A percentile compares a stretch with the other conserved stretches of the same genome.
Evolutionary conservation across 2,888 invertebrate genomes (phyloP).

Genomic region (Drosophila rellima): DNA sequence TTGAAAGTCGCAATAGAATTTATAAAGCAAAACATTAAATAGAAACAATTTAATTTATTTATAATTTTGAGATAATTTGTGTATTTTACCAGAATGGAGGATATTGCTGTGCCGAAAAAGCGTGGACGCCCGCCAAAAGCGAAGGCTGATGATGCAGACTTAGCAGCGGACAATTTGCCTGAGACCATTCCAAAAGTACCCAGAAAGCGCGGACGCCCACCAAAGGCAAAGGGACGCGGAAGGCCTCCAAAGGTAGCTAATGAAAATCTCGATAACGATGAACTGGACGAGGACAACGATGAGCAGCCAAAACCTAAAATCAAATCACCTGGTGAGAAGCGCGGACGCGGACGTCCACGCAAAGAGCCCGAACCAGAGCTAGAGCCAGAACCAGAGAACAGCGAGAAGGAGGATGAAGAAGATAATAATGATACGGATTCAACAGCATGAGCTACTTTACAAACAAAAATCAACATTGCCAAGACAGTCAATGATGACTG

Average conservation of each 20-base stretch:
- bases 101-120: constrained; percentile 7
- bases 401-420: constrained; percentile 1
- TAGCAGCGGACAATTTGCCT: background rate
- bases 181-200: background rate
- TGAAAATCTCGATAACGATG: background rate
- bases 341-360: constrained; percentile 7
- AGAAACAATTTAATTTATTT: background rate
- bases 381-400: background rate
- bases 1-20: constrained; percentile 1
- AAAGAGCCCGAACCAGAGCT: background rate
- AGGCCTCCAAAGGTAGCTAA: constrained; percentile 1
- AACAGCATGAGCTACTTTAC: background rate
- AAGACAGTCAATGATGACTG: background rate
- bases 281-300: background rate
- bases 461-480: background rate
- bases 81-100: background rate
- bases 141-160: background rate
- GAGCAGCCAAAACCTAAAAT: background rate
- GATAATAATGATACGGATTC: constrained; percentile 1
- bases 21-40: background rate
- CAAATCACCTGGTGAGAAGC: background rate
- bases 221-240: background rate
- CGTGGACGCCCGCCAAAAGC: constrained; percentile 10
- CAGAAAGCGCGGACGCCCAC: constrained; percentile 1
- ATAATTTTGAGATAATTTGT: background rate